Evolutionary conservation across 2,888 invertebrate genomes (phyloP).

Genomic region (Zele albiditarsus): DNA sequence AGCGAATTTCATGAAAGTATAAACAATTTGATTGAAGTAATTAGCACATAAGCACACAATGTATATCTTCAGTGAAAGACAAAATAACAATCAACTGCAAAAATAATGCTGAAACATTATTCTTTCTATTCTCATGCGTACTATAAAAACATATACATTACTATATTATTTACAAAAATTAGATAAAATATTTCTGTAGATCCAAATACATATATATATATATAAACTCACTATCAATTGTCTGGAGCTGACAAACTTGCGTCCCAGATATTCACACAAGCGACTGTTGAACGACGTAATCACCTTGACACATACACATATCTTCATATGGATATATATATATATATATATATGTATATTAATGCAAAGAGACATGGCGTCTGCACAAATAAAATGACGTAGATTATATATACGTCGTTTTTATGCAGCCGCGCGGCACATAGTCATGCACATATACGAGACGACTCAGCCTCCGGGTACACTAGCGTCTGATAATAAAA

Average conservation of each 20-base stretch:
- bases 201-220: constrained; percentile 2
- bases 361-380: constrained; percentile 38
- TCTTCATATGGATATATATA: constrained; percentile 1
- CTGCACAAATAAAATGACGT: constrained; percentile 24
- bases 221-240: constrained; percentile 33
- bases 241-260: constrained; percentile 44
- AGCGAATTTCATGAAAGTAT: no score
- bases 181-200: constrained; percentile 10
- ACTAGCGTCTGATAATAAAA: constrained; percentile 50
- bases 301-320: constrained; percentile 53
- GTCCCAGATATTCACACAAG: constrained; percentile 53
- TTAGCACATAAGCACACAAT: no score
- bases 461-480: constrained; percentile 48
- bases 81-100: no score
- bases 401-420: constrained; percentile 30
- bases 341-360: no score
- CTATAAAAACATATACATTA: background rate
- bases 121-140: background rate
- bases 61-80: no score
- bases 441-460: constrained; percentile 47
- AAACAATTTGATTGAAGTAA: no score
- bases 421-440: constrained; percentile 35
- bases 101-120: no score
- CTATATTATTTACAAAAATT: background rate
- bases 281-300: constrained; percentile 48